Base-by-base conservation (phyloP, 1,140 invertebrate genomes). In the Lordiphosa clarofinis region DNA sequence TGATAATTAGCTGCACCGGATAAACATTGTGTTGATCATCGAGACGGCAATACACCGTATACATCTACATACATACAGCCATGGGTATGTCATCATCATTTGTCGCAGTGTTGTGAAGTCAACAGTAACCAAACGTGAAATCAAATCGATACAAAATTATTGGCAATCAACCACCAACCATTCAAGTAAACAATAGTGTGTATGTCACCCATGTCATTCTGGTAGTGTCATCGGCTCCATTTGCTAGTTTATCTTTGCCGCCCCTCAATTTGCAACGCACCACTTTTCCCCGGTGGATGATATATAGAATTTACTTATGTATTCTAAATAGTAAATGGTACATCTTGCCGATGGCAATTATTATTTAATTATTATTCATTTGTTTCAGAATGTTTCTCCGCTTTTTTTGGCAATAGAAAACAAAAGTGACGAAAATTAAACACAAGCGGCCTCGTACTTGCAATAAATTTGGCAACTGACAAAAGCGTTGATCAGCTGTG, bases 131-230 rank as follows among this genome's bases (percentile, higher is more conserved):
- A 62, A 74, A 59, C 61, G 66, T 55, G 49, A 69, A 56, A 61
- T 37, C 69, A 47, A 79, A 79, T 82, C 78, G 66, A 82, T 84
- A 73, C 37, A 15, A 54, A 73, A 66, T 70, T 70, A 78, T 73
- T 82, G 78, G 66, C 78, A 70, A 63, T 63, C 61, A 56, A 19
- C 19, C 2, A 69, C 73, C 78, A 76, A 28, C 24, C 24, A 28
- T 28, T 28, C 24, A 28, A 31, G 73, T 49, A 59, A 64, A 65
- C 50, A 54, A n/a, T 49, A 31, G 40, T 38, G 12, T 11, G 28
- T 31, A 31, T 37, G 37, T 33, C 42, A 13, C 35, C 65, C 24
- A 58, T 65, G 64, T 64, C 54, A 31, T 31, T 31, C 24, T 7
- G 28, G 28, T 8, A 31, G 28, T 31, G 7, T 31, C 28, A 69